Conservation (phyloP, 2,113 vertebrate species). For the Heterochromis multidens region DNA sequence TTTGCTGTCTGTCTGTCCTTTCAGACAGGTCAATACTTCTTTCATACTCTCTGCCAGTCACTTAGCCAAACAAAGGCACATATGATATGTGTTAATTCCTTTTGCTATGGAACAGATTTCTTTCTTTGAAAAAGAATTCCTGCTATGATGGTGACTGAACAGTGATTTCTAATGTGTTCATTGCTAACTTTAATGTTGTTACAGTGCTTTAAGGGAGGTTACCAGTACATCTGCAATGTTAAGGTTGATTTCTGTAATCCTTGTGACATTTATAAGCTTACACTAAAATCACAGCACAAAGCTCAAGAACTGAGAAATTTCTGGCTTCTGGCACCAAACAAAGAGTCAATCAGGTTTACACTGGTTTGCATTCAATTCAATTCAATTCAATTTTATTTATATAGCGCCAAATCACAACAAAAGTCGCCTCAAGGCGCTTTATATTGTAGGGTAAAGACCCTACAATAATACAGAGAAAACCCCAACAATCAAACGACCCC, state of each 20-base stretch:
- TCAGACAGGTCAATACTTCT: conserved; percentile 51
- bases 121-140: not conserved
- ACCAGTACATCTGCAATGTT: not conserved
- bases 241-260: not conserved
- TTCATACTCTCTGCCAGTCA: conserved; percentile 10
- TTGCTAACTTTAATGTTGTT: not conserved
- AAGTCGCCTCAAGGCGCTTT: too few species aligned
- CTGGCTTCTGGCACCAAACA: too few species aligned
- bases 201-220: not conserved
- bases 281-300: not conserved
- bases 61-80: not conserved
- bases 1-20: conserved; percentile 59
- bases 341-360: not conserved
- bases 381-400: too few species aligned
- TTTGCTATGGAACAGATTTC: not conserved
- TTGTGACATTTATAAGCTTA: not conserved
- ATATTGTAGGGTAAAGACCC: too few species aligned
- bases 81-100: not conserved
- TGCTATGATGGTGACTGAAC: not conserved
- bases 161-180: not conserved
- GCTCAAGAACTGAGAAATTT: not conserved
- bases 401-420: too few species aligned
- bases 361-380: not conserved
- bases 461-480: too few species aligned
- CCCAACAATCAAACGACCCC: too few species aligned